Evolutionary conservation across 2,888 invertebrate genomes (phyloP).

Genomic region (Drosophila mimetica): DNA sequence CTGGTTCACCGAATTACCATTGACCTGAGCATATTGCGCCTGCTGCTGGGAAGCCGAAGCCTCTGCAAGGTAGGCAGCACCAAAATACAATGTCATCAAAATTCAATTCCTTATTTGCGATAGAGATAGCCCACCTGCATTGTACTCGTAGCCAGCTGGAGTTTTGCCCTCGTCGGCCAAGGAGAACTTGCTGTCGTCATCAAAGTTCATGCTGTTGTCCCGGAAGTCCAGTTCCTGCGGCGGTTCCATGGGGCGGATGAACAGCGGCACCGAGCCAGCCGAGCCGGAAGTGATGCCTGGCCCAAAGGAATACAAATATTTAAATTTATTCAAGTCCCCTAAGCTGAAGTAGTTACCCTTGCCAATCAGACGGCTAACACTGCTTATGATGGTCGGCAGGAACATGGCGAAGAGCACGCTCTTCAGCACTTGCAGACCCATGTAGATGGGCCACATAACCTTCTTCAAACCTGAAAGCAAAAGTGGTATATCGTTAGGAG

Average conservation of each 20-base stretch:
- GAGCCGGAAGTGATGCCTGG: conserved; percentile 83
- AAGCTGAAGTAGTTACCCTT: conserved; percentile 87
- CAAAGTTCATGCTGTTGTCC: conserved; percentile 87
- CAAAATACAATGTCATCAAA: background rate
- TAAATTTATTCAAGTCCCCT: background rate
- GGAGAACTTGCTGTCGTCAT: conserved; percentile 77
- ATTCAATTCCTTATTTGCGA: too few species aligned
- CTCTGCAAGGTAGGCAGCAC: conserved; percentile 82
- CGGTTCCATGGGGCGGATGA: conserved; percentile 82
- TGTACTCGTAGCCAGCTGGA: conserved; percentile 76
- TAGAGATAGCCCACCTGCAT: conserved; percentile 70
- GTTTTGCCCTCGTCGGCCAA: conserved; percentile 61
- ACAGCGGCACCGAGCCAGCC: conserved; percentile 81
- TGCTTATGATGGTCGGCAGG: conserved; percentile 92
- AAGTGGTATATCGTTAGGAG: background rate
- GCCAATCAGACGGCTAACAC: conserved; percentile 92
- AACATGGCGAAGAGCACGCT: conserved; percentile 93
- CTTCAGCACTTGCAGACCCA: conserved; percentile 93
- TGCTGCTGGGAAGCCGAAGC: conserved; percentile 84
- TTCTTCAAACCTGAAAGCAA: conserved; percentile 91
- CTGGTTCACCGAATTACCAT: conserved; percentile 72
- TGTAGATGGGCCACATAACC: conserved; percentile 91
- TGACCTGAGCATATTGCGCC: conserved; percentile 82
- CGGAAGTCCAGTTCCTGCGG: conserved; percentile 91
- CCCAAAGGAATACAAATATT: background rate